These are phyloP conservation scores for Lichenostomus cassidix DNA, from an alignment of 2,113 vertebrate species.

Conservation along the genomic window DNA sequence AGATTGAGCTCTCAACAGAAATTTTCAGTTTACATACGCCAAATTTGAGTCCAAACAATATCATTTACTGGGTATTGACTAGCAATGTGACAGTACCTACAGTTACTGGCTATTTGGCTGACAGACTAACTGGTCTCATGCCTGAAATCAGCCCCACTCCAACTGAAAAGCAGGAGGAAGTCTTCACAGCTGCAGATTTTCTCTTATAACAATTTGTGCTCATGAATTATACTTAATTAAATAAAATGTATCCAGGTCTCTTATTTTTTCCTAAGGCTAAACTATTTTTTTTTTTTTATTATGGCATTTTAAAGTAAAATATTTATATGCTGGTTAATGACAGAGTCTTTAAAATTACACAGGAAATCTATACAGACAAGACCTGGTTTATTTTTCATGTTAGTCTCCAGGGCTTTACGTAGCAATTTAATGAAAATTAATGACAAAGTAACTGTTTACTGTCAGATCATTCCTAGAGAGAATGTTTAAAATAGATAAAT, in stretches of 20 bases:
- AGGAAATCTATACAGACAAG: not conserved
- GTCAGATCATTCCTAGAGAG: not conserved
- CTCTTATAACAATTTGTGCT: not conserved
- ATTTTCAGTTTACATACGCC: not conserved
- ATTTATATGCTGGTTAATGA: not conserved
- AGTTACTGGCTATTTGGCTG: not conserved
- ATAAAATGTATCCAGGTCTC: not conserved
- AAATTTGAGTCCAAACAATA: not conserved
- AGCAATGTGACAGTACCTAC: not conserved
- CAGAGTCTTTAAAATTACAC: not conserved
- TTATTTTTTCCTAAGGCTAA: not conserved
- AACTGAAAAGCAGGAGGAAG: not conserved
- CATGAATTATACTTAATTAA: not conserved
- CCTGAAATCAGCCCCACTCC: not conserved
- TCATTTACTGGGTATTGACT: not conserved
- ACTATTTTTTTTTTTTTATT: not conserved
- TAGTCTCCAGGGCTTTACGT: not conserved
- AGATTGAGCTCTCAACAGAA: not conserved
- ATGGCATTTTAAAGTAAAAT: not conserved
- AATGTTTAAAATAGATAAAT: not conserved
- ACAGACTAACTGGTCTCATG: not conserved
- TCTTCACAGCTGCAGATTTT: not conserved
- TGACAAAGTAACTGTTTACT: not conserved
- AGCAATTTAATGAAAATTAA: not conserved
- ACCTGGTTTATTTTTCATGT: not conserved